Evolutionary conservation across 2,113 vertebrate species (phyloP).

Genomic region (Chloebia gouldiae): DNA sequence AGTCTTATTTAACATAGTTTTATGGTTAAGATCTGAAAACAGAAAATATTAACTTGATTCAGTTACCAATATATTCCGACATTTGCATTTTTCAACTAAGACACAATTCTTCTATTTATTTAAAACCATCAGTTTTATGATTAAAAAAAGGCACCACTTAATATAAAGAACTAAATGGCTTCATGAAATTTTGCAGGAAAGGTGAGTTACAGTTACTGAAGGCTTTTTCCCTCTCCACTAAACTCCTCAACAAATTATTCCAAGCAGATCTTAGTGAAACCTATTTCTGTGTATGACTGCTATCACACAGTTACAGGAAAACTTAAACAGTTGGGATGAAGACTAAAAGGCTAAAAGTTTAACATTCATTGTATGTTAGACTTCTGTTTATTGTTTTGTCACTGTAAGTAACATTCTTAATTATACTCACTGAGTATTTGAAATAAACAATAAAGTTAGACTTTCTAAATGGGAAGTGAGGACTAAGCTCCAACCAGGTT

Average conservation of each 20-base stretch:
- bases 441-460: background rate
- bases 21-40: constrained; percentile 76
- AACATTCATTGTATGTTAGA: background rate
- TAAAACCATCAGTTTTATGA: background rate
- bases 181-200: background rate
- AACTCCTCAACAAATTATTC: background rate
- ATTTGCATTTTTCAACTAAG: background rate
- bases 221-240: background rate
- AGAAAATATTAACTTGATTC: background rate
- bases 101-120: background rate
- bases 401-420: background rate
- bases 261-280: background rate
- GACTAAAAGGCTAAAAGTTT: background rate
- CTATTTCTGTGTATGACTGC: background rate
- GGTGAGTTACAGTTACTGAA: background rate
- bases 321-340: background rate
- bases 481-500: background rate
- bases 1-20: constrained; percentile 79
- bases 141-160: background rate
- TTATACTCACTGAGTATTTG: background rate
- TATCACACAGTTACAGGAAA: background rate
- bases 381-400: background rate
- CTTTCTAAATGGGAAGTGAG: background rate
- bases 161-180: background rate
- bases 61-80: background rate